Evolutionary conservation across 1,140 invertebrate species (phyloP).

Genomic region (Pinna nobilis): DNA sequence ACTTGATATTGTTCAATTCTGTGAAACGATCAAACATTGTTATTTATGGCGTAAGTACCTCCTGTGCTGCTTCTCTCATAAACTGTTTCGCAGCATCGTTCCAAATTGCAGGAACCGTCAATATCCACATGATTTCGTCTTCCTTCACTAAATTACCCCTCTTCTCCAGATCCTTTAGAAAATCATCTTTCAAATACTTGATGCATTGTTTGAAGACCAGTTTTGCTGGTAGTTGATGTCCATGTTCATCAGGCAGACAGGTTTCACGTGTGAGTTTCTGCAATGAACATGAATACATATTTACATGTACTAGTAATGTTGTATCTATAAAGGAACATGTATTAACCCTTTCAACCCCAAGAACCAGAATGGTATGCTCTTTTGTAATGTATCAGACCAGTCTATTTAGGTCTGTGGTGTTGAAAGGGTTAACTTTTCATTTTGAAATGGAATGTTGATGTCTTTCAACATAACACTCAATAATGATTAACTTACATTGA

Average conservation of each 20-base stretch:
- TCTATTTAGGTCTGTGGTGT: too few species aligned
- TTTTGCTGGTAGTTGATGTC: not conserved
- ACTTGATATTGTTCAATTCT: not conserved
- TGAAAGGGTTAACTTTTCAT: too few species aligned
- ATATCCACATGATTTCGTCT: conserved; percentile 31
- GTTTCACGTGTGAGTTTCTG: conserved; percentile 6
- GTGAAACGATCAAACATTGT: too few species aligned
- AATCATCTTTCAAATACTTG: not conserved
- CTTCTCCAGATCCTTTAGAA: not conserved
- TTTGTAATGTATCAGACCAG: too few species aligned
- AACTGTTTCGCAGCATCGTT: conserved; percentile 30
- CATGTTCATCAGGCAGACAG: not conserved
- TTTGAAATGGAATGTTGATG: too few species aligned
- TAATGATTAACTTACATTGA: too few species aligned
- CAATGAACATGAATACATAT: conserved; percentile 4
- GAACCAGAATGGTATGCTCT: too few species aligned
- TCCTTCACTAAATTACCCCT: conserved; percentile 13
- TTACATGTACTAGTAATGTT: not conserved
- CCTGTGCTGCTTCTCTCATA: conserved; percentile 26
- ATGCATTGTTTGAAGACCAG: conserved; percentile 12
- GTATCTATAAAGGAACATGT: not conserved
- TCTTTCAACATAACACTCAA: too few species aligned
- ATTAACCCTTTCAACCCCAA: too few species aligned
- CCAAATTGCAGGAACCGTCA: conserved; percentile 38
- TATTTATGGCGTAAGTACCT: too few species aligned